A percentile compares a stretch with the other conserved stretches of the same genome.
Evolutionary conservation across 1,140 invertebrate species (phyloP).

Genomic region (Cardiocondyla obscurior): DNA sequence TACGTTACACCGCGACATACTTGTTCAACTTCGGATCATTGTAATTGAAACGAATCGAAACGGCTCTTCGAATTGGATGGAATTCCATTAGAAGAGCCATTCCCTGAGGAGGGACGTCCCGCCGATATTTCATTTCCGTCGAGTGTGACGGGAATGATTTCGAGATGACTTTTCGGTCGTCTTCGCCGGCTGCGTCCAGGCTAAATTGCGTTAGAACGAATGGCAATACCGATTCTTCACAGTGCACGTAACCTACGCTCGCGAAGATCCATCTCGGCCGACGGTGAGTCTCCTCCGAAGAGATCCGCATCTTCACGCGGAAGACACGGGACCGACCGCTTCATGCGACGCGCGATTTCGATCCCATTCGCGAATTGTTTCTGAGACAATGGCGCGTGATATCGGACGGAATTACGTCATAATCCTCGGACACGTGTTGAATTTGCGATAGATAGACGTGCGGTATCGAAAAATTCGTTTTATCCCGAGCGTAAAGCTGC

Average conservation of each 20-base stretch:
- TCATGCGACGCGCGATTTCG: slow-evolving; percentile 4
- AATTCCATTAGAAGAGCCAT: slow-evolving; percentile 56
- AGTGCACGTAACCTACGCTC: background rate
- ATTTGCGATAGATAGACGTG: slow-evolving; percentile 29
- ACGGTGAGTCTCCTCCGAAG: background rate
- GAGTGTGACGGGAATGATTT: slow-evolving; percentile 48
- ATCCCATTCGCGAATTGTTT: slow-evolving; percentile 37
- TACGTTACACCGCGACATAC: slow-evolving; percentile 18
- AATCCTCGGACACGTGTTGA: slow-evolving; percentile 44
- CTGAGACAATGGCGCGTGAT: slow-evolving; percentile 23
- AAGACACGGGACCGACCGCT: slow-evolving; percentile 41
- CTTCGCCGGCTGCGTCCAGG: slow-evolving; percentile 9
- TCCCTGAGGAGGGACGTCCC: background rate
- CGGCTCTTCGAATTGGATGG: slow-evolving; percentile 45
- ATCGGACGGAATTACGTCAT: slow-evolving; percentile 21
- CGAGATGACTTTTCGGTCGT: slow-evolving; percentile 58
- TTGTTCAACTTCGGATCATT: slow-evolving; percentile 54
- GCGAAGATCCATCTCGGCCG: background rate
- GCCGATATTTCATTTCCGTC: slow-evolving; percentile 61
- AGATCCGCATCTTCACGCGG: slow-evolving; percentile 16
- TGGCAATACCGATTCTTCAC: slow-evolving; percentile 39
- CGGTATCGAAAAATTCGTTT: slow-evolving; percentile 19
- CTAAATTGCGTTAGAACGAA: slow-evolving; percentile 41
- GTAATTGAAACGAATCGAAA: slow-evolving; percentile 64
- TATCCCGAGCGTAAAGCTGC: background rate